A percentile compares a stretch with the other conserved stretches of the same genome.
Evolutionary conservation across 2,113 vertebrate species (phyloP).

Genomic region (Conger conger): DNA sequence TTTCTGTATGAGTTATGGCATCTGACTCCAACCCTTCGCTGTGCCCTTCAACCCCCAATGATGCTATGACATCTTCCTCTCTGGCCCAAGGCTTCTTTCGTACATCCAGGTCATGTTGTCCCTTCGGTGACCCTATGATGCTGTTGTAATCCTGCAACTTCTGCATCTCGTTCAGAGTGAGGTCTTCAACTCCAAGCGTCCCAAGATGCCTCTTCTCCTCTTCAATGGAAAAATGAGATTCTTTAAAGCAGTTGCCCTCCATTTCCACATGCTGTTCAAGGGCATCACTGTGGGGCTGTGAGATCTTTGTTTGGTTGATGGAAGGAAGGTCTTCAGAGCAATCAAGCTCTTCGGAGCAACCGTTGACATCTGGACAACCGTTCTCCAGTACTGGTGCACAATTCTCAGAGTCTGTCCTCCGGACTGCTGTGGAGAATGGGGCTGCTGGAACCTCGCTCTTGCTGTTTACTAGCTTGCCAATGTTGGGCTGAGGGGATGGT

Average conservation of each 20-base stretch:
- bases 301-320: not conserved
- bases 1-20: constrained; percentile 10
- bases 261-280: constrained; percentile 11
- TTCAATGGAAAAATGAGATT: constrained; percentile 57
- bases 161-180: constrained; percentile 1
- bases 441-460: constrained; percentile 52
- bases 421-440: constrained; percentile 41
- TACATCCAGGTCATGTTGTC: constrained; percentile 24
- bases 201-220: constrained; percentile 30
- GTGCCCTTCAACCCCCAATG: not conserved
- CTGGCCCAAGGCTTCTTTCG: constrained; percentile 10
- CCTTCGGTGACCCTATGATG: constrained; percentile 31
- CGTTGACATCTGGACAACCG: constrained; percentile 47
- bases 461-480: constrained; percentile 70
- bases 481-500: constrained; percentile 68
- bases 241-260: constrained; percentile 32
- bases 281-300: not conserved
- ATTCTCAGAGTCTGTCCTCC: not conserved
- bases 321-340: constrained; percentile 14
- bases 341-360: constrained; percentile 24
- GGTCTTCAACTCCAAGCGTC: not conserved
- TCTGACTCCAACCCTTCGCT: not conserved
- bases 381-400: constrained; percentile 49
- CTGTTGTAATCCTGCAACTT: not conserved
- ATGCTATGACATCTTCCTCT: constrained; percentile 1